Percentiles rank a stretch among this genome's conserved stretches.
phyloP scores from a whole-genome alignment of 35 echinoderm and acorn worm genomes.

The Strongylocentrotus purpuratus region DNA sequence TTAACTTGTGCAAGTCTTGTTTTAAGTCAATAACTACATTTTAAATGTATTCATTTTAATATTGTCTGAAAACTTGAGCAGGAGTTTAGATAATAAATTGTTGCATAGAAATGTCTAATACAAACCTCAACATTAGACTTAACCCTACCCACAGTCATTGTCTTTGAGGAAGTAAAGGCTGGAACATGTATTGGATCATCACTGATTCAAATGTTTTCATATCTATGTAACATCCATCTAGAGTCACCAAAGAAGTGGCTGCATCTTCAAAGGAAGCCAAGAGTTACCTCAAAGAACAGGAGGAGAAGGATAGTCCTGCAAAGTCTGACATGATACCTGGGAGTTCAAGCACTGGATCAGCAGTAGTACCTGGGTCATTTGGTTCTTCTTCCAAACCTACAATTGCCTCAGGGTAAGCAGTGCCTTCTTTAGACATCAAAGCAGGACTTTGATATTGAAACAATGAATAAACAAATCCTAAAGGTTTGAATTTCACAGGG shows the following conservation, averaged over 20 bases:
- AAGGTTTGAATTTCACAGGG: background rate
- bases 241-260: conserved; percentile 60
- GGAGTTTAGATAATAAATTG: too few relatives aligned
- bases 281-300: conserved; percentile 28
- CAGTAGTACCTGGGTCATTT: background rate
- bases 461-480: background rate
- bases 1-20: too few relatives aligned
- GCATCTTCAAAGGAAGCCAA: conserved; percentile 56
- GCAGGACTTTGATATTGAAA: background rate
- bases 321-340: background rate
- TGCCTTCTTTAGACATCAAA: background rate
- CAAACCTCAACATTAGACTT: too few relatives aligned
- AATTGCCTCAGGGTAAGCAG: background rate
- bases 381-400: conserved; percentile 6
- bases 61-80: too few relatives aligned
- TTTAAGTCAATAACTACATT: too few relatives aligned
- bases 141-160: too few relatives aligned
- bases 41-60: too few relatives aligned
- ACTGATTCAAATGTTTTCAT: too few relatives aligned
- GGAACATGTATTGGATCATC: too few relatives aligned
- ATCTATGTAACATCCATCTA: background rate
- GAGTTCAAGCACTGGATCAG: background rate
- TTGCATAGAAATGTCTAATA: too few relatives aligned
- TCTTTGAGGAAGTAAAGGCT: too few relatives aligned
- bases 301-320: background rate